Conservation (phyloP, 1,140 invertebrate species). For the Camponotus floridanus region DNA sequence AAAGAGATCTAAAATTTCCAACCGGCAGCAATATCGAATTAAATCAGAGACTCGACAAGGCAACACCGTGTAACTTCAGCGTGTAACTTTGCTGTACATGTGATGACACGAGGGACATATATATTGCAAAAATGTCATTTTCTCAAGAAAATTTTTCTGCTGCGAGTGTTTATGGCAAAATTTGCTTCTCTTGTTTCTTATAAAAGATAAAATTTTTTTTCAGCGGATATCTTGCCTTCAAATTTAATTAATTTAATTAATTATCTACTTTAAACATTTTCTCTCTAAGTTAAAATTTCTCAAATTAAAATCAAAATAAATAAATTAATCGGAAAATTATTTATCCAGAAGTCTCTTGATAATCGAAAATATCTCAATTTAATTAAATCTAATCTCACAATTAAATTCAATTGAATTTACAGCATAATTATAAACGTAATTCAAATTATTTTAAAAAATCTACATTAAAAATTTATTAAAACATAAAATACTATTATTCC, state of each 20-base stretch:
- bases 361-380: not conserved
- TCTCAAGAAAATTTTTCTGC: not conserved
- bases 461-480: not conserved
- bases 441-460: not conserved
- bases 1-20: slow-evolving; percentile 27
- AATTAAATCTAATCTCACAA: too few relatives aligned
- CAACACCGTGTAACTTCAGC: slow-evolving; percentile 3
- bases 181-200: not conserved
- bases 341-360: not conserved
- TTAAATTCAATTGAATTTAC: too few relatives aligned
- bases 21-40: not conserved
- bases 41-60: not conserved
- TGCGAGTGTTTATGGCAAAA: too few relatives aligned
- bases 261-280: too few relatives aligned
- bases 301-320: not conserved
- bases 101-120: not conserved
- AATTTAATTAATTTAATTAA: too few relatives aligned
- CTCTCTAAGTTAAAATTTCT: too few relatives aligned
- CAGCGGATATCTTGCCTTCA: too few relatives aligned
- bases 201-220: not conserved
- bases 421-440: too few relatives aligned
- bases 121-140: slow-evolving; percentile 1
- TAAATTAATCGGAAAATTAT: slow-evolving; percentile 2
- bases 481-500: not conserved
- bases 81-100: not conserved